phyloP scores from a whole-genome alignment of 2,113 vertebrate genomes.

The Corynorhinus townsendii region DNA sequence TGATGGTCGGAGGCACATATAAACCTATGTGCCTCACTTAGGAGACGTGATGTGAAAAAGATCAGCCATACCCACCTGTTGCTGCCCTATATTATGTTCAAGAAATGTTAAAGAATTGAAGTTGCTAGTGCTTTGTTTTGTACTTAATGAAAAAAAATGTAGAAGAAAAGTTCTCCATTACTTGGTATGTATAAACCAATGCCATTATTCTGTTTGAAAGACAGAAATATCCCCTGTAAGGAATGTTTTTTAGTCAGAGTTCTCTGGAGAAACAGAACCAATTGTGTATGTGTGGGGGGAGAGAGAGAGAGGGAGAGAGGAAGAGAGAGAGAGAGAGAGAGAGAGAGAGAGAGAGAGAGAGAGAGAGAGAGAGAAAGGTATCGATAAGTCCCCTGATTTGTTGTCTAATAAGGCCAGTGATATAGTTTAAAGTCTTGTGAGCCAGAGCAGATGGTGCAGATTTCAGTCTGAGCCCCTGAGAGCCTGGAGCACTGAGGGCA shows the following conservation, averaged over 20 bases:
- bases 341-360: too few species aligned
- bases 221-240: not conserved
- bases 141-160: not conserved
- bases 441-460: not conserved
- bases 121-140: not conserved
- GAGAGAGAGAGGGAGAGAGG: too few species aligned
- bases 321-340: too few species aligned
- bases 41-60: not conserved
- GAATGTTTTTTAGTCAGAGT: not conserved
- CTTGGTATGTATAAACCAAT: not conserved
- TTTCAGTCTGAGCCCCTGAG: not conserved
- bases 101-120: not conserved
- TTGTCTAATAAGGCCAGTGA: not conserved
- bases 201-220: not conserved
- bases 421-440: not conserved
- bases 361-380: not conserved
- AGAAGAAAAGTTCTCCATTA: not conserved
- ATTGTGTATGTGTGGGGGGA: not conserved
- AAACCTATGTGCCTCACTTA: not conserved
- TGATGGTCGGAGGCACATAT: not conserved
- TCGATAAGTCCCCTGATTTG: not conserved
- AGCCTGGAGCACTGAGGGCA: not conserved
- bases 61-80: not conserved
- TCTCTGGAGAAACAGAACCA: not conserved
- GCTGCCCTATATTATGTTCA: not conserved